Base-by-base conservation (phyloP, 2,888 invertebrate species). In the Quadroppia sp. region DNA sequence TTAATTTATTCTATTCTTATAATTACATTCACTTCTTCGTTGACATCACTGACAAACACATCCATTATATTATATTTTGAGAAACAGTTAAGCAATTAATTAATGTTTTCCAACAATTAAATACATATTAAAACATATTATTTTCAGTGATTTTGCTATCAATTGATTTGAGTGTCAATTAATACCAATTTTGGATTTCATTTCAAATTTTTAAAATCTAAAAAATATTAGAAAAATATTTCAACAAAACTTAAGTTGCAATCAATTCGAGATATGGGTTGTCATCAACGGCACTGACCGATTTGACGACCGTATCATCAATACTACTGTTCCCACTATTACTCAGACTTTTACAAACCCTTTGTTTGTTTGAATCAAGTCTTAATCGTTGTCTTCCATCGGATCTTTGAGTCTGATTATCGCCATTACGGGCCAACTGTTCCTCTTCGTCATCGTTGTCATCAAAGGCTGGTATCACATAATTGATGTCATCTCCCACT, bases 391-490 rank as follows among this genome's bases (percentile, higher is more conserved):
- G 59, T 59, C 59, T 25, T 53, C 23, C 53, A 45, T 45, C 45
- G 2, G 6, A 45, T 45, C 15, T 13, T 45, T 45, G 45, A n/a
- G n/a, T n/a, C n/a, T n/a, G n/a, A n/a, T 15, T 45, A 3, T 53
- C 53, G 53, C 2, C 3, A 9, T n/a, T 23, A 53, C 25, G 15
- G 13, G 53, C 23, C n/a, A 3, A 30, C 15, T 25, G 20, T 59
- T 59, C 59, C 17, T 32, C 30, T 20, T 23, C 28, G 7, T 59
- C 59, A 11, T 59, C 30, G 30, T 32, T 59, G 30, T 30, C 30
- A 59, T 28, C 30, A 17, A 59, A 59, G 7, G 30, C 17, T 7
- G 59, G 59, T 59, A 59, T 59, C 59, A 59, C 59, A 59, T 59
- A 59, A 59, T 59, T 59, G 30, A 59, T 30, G 30, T 59, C 59